Evolutionary conservation across 1,140 invertebrate genomes (phyloP), one percentile per base, ranked within the genome.

Genomic region (Centruroides sculpturatus): DNA sequence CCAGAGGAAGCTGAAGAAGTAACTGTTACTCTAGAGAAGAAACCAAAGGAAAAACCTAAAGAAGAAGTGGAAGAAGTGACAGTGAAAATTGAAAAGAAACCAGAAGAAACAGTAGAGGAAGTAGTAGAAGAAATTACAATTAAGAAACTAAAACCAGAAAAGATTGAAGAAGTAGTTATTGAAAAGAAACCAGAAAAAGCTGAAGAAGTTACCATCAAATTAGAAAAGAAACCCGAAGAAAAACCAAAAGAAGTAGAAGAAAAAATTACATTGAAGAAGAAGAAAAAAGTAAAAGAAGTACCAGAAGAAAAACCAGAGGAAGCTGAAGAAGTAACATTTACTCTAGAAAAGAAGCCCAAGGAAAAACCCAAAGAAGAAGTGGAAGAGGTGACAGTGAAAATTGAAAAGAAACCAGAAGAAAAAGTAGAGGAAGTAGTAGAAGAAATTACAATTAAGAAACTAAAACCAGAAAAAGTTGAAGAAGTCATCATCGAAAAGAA

Each of bases 21-120:
- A 53, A 36, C 56, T 61, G 8, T 23, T 67, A 52, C 59, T 59
- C 59, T 67, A 57, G 72, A 73, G 61, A 76, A 79, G 63, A 76
- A 81, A 70, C 52, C 72, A 12, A 71, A 68, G 9, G 65, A 70
- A 71, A 61, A 41, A 51, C 47, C 55, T 6, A 35, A 54, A 34
- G 36, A 67, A 56, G 54, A 56, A 53, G 55, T 59, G 41, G 66
- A 64, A 50, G 52, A 60, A 34, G 23, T 65, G 36, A 60, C 47
- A 50, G 59, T 59, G 47, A 60, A 56, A 56, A 47, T 34, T 48
- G 55, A 55, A 11, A 13, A 55, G 48, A 59, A 53, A n/a, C 11
- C 3, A 41, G 47, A n/a, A 35, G 57, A 59, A 60, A 48, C 55
- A 54, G 35, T 60, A 61, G 63, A 66, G 23, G 34, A 57, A 55